Percentiles rank a stretch among this genome's conserved stretches.
Evolutionary conservation across 2,888 invertebrate genomes (phyloP).

Genomic region (Alitta virens): DNA sequence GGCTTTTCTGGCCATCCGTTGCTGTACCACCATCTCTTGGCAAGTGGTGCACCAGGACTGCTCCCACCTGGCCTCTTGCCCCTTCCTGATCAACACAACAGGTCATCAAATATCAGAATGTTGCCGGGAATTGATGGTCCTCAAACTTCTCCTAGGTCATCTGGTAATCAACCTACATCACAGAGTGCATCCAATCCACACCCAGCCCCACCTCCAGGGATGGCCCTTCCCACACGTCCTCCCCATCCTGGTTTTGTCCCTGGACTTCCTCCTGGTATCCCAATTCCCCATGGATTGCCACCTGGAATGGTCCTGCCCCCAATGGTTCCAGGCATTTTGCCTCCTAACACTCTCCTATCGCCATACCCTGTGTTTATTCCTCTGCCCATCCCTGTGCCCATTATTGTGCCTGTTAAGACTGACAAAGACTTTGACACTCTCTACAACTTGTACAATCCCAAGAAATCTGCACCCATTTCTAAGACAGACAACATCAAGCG

Average conservation of each 20-base stretch:
- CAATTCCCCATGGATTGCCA: not conserved
- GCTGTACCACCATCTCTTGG: slow-evolving; percentile 13
- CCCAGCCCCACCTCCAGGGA: not conserved
- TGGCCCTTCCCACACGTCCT: not conserved
- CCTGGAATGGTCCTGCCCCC: slow-evolving; percentile 1
- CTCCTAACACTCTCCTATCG: slow-evolving; percentile 26
- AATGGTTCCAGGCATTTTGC: slow-evolving; percentile 7
- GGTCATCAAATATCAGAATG: not conserved
- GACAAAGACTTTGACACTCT: slow-evolving; percentile 1
- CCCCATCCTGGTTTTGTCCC: slow-evolving; percentile 2
- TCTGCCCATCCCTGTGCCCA: slow-evolving; percentile 26
- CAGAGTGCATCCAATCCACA: not conserved
- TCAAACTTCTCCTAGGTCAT: not conserved
- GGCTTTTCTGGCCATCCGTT: slow-evolving; percentile 7
- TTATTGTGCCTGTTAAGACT: slow-evolving; percentile 21
- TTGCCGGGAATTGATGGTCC: not conserved
- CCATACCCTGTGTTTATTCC: slow-evolving; percentile 27
- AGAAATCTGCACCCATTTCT: not conserved
- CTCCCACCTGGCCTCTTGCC: not conserved
- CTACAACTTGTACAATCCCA: not conserved
- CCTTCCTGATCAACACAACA: not conserved
- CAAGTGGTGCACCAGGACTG: not conserved
- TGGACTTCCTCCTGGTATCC: not conserved
- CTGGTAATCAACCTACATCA: not conserved
- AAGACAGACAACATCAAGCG: not conserved